Evolutionary conservation across 2,113 vertebrate species (phyloP).

Genomic region (Sylvilagus bachmani): DNA sequence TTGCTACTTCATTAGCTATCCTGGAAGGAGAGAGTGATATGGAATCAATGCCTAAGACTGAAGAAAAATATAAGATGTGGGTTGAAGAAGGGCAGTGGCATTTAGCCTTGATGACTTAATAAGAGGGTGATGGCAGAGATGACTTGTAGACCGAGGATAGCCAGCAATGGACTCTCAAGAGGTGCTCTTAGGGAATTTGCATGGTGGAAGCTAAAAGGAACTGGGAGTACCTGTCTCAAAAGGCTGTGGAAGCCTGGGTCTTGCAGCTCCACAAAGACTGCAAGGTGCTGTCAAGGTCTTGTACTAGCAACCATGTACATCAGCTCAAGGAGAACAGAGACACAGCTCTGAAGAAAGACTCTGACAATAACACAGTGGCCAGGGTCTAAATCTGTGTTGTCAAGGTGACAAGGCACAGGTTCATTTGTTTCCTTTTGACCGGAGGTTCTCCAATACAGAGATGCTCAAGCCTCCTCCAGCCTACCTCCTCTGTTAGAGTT

Average conservation of each 20-base stretch:
- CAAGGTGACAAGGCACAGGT: conserved; percentile 44
- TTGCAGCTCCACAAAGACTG: not conserved
- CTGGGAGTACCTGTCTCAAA: not conserved
- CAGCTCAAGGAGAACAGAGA: not conserved
- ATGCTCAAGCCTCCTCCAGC: not conserved
- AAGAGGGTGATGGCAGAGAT: not conserved
- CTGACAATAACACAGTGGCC: not conserved
- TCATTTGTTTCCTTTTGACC: conserved; percentile 43
- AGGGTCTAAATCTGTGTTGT: conserved; percentile 31
- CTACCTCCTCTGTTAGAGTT: not conserved
- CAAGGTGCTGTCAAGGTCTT: not conserved
- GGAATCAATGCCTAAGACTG: not conserved
- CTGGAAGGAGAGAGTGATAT: not conserved
- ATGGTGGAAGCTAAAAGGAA: not conserved
- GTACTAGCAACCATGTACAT: not conserved
- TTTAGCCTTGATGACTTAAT: conserved; percentile 21
- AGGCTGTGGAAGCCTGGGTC: not conserved
- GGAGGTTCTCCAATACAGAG: not conserved
- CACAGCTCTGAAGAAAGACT: conserved; percentile 18
- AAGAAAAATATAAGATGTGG: not conserved
- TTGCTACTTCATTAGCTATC: not conserved
- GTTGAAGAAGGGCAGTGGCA: conserved; percentile 27
- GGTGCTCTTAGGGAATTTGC: not conserved
- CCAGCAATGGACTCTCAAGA: not conserved
- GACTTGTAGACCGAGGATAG: not conserved